phyloP scores from a whole-genome alignment of 2,888 invertebrate species.

The Tetanocera ferruginea region DNA sequence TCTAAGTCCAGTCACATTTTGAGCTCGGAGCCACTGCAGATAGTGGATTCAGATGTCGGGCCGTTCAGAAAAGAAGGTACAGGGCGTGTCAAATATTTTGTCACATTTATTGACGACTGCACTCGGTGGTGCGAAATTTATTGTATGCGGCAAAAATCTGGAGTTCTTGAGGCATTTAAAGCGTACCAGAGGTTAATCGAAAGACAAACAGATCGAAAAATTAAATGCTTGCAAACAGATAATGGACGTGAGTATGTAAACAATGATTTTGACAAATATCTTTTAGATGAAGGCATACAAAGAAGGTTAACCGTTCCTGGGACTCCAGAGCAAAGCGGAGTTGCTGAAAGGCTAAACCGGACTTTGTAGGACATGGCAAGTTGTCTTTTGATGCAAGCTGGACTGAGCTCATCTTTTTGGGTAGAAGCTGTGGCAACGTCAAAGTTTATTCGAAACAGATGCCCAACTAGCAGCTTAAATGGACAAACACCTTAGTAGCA shows the following conservation, averaged over 20 bases:
- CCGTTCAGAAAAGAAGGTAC: too few relatives aligned
- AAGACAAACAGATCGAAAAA: conserved; percentile 47
- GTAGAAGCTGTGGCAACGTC: conserved; percentile 56
- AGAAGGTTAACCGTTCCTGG: conserved; percentile 48
- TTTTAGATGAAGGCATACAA: conserved; percentile 50
- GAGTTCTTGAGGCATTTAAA: conserved; percentile 45
- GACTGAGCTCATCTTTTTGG: conserved; percentile 48
- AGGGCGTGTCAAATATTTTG: conserved; percentile 37
- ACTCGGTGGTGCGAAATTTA: conserved; percentile 38
- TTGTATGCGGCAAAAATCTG: conserved; percentile 40
- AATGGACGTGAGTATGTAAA: conserved; percentile 54
- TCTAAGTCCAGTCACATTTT: conserved; percentile 16
- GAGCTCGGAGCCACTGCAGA: conserved; percentile 36
- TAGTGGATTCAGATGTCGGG: conserved; percentile 41
- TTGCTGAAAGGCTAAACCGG: conserved; percentile 53
- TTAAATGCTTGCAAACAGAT: conserved; percentile 53
- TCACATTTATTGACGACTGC: conserved; percentile 40
- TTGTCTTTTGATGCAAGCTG: conserved; percentile 51
- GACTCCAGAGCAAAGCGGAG: conserved; percentile 54
- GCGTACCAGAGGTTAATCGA: conserved; percentile 50
- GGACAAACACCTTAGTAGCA: conserved; percentile 55
- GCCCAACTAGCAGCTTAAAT: conserved; percentile 30
- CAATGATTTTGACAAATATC: conserved; percentile 46
- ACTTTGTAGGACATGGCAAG: conserved; percentile 54
- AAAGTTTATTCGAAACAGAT: conserved; percentile 40